Evolutionary conservation across 2,888 invertebrate genomes (phyloP).

Genomic region (Caenorhabditis imperialis): DNA sequence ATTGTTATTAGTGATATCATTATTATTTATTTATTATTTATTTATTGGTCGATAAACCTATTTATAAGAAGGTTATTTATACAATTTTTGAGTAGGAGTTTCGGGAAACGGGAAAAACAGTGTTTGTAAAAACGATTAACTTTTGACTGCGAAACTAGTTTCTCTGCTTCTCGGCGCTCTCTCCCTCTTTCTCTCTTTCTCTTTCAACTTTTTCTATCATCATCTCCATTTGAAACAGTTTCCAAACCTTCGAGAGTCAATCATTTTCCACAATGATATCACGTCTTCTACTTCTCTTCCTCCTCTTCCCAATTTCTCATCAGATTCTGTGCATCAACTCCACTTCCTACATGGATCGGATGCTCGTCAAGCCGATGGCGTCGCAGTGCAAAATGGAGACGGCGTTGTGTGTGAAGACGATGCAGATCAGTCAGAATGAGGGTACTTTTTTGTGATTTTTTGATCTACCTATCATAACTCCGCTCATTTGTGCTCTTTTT

Average conservation of each 20-base stretch:
- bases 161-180: too few relatives aligned
- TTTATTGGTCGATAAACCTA: too few relatives aligned
- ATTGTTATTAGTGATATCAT: slow-evolving; percentile 62
- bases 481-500: too few relatives aligned
- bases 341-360: slow-evolving; percentile 43
- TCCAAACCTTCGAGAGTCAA: slow-evolving; percentile 17
- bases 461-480: too few relatives aligned
- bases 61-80: too few relatives aligned
- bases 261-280: slow-evolving; percentile 19
- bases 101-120: too few relatives aligned
- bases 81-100: too few relatives aligned
- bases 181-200: slow-evolving; percentile 23
- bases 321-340: slow-evolving; percentile 44
- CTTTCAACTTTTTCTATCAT: slow-evolving; percentile 11
- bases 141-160: too few relatives aligned
- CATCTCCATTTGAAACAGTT: slow-evolving; percentile 2
- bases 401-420: slow-evolving; percentile 46
- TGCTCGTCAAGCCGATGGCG: slow-evolving; percentile 25
- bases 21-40: not conserved
- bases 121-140: too few relatives aligned
- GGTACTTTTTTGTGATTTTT: slow-evolving; percentile 9
- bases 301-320: not conserved
- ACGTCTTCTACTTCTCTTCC: not conserved
- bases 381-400: slow-evolving; percentile 18
- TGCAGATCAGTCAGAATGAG: slow-evolving; percentile 40